phyloP scores from a whole-genome alignment of 2,113 vertebrate genomes.

The Odontophorus gujanensis region DNA sequence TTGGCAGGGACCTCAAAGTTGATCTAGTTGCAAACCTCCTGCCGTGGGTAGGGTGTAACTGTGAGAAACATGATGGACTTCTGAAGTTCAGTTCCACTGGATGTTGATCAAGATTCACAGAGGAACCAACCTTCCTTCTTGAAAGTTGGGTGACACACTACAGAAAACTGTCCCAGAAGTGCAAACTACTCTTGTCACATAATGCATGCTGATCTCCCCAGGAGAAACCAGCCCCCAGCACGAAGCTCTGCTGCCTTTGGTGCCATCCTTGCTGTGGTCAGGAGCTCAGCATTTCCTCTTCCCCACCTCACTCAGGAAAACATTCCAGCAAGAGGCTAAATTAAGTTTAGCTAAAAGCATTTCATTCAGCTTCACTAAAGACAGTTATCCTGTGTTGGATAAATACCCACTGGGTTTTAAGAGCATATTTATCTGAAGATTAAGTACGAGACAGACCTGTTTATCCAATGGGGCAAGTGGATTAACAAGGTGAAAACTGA shows the following conservation, averaged over 20 bases:
- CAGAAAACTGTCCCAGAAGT: neutral
- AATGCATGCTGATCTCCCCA: neutral
- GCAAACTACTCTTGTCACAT: neutral
- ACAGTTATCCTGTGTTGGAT: slow-evolving; percentile 50
- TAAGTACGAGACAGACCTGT: slow-evolving; percentile 34
- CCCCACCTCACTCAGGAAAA: neutral
- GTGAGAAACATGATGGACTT: neutral
- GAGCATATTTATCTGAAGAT: slow-evolving; percentile 58
- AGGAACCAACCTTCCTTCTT: neutral
- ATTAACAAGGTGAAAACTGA: slow-evolving; percentile 41
- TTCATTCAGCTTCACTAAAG: slow-evolving; percentile 39
- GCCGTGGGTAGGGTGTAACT: too few species aligned
- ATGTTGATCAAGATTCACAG: neutral
- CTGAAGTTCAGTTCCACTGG: neutral
- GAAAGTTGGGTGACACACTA: neutral
- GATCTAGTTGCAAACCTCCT: too few species aligned
- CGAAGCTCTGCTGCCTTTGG: neutral
- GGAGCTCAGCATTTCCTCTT: neutral
- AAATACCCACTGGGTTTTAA: slow-evolving; percentile 39
- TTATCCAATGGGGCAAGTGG: slow-evolving; percentile 28
- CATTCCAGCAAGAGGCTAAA: neutral
- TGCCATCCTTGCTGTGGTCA: neutral
- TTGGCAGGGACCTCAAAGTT: too few species aligned
- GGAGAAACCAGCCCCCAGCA: neutral
- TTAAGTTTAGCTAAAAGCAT: slow-evolving; percentile 46